Base-by-base conservation (phyloP, 2,797 vertebrate species). In the Rachycentron canadum region DNA sequence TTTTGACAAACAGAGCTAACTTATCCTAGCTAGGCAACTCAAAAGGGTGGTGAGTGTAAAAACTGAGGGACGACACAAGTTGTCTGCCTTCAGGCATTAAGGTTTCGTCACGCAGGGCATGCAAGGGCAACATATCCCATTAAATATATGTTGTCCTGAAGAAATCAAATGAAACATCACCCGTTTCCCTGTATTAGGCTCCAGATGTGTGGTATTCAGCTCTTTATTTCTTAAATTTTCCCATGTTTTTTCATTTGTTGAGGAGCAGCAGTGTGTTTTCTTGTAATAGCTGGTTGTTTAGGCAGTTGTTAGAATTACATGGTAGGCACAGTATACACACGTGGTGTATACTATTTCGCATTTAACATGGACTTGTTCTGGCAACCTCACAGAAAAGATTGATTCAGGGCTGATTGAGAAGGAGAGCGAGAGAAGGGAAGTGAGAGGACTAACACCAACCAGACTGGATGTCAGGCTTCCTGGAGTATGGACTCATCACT, bases 401-500 rank as follows among this genome's bases (percentile, higher is more conserved):
- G 2, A 28, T 19, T 52, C 2, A 5, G 41, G 16, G 17, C 53
- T 8, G 30, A 49, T 38, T 57, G 45, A 67, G 47, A 61, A 69
- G 3, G 38, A 58, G 5, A 19, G n/a, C n/a, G n/a, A n/a, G n/a
- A 32, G 2, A 59, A 25, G 25, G 47, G 57, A 70, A 67, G 23
- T 57, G 19, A 63, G 41, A 36, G 57, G 0, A 38, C 25, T 21
- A 13, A 78, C 78, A 49, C 28, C 10, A 62, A 30, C 21, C 14
- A 16, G 59, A 30, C 40, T 65, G 57, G 49, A 36, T 73, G 58
- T 73, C 34, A 53, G 61, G 4, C 50, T 40, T 82, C 59, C 56
- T 61, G 55, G 26, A 66, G 28, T 26, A 2, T 57, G 36, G 32
- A 7, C 32, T 38, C 19, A 58, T 58, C 53, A 41, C 41, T 56